A percentile compares a stretch with the other conserved stretches of the same genome.
phyloP scores from a whole-genome alignment of 1,140 invertebrate genomes.

The Eurytemora carolleeae region DNA sequence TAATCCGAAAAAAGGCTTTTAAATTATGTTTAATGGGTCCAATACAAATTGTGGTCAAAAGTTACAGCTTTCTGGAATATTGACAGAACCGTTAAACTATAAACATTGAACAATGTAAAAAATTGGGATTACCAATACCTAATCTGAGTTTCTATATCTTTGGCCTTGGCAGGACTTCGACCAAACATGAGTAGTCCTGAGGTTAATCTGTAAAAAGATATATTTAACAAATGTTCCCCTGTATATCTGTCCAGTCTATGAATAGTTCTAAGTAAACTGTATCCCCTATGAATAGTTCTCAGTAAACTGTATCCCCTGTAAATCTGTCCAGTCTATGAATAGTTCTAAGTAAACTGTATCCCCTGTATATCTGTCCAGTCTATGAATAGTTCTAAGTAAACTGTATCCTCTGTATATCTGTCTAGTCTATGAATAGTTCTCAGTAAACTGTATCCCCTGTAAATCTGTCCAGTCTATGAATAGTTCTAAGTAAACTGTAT shows the following conservation, averaged over 20 bases:
- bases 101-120: not conserved
- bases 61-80: not conserved
- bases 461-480: not conserved
- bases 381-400: not conserved
- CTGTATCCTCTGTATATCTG: too few species aligned
- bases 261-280: not conserved
- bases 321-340: not conserved
- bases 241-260: not conserved
- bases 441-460: constrained; percentile 31
- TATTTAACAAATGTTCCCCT: not conserved
- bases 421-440: constrained; percentile 50
- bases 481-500: not conserved
- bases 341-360: not conserved
- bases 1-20: not conserved
- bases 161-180: constrained; percentile 67
- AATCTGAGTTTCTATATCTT: constrained; percentile 83
- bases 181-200: constrained; percentile 34
- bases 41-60: not conserved
- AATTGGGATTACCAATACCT: not conserved
- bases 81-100: not conserved
- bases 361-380: not conserved
- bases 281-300: too few species aligned
- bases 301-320: too few species aligned
- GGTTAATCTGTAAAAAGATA: constrained; percentile 1
- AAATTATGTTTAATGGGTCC: not conserved